phyloP scores from a whole-genome alignment of 2,113 vertebrate species.

The Lasiurus borealis region DNA sequence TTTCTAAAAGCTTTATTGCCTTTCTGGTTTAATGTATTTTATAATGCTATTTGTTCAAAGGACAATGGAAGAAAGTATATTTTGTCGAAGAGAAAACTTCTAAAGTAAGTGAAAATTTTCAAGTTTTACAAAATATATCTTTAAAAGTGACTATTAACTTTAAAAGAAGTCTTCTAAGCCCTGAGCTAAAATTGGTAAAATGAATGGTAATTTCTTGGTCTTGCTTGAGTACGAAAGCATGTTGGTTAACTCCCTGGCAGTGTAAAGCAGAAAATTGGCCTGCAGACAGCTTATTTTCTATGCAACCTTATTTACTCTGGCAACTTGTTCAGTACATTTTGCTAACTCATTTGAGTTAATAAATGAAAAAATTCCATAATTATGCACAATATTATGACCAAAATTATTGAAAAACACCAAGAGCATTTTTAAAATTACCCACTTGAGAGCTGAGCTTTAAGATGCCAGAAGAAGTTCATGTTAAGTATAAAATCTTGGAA shows the following conservation, averaged over 20 bases:
- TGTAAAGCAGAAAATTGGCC: neutral
- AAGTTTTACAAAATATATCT: neutral
- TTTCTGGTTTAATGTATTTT: conserved; percentile 15
- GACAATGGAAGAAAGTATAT: neutral
- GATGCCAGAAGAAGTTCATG: neutral
- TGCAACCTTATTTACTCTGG: neutral
- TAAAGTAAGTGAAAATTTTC: neutral
- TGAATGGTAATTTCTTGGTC: neutral
- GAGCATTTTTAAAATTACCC: neutral
- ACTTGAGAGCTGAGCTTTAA: conserved; percentile 4
- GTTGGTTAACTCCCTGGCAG: neutral
- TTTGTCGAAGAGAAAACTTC: conserved; percentile 21
- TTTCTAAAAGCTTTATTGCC: neutral
- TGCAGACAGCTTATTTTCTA: neutral
- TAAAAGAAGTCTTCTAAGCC: neutral
- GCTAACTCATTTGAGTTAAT: conserved; percentile 24
- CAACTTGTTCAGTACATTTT: neutral
- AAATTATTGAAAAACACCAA: conserved; percentile 62
- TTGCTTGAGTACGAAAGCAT: neutral
- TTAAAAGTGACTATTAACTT: neutral
- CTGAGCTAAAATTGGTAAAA: neutral
- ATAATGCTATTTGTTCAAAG: conserved; percentile 18
- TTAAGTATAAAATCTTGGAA: neutral
- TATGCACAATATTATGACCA: neutral
- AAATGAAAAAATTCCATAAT: conserved; percentile 45